Evolutionary conservation across 2,797 vertebrate genomes (phyloP).

Genomic region (Merluccius polli): DNA sequence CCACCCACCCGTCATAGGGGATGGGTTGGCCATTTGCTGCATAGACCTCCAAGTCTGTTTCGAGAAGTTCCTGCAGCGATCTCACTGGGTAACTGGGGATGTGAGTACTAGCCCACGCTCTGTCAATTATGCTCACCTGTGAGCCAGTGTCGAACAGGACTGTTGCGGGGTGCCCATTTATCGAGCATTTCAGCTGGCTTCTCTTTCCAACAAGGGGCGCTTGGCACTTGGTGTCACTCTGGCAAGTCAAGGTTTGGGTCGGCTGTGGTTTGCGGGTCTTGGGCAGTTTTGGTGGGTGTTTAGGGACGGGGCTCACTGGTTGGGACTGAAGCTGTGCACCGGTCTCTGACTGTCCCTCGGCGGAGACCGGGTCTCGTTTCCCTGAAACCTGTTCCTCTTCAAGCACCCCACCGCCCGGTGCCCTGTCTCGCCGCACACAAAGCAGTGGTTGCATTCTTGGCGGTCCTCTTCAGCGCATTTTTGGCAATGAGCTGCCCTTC

Average conservation of each 20-base stretch:
- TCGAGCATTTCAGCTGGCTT: background rate
- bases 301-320: too few relatives aligned
- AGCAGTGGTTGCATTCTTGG: background rate
- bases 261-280: too few relatives aligned
- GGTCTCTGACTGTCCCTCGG: too few relatives aligned
- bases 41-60: background rate
- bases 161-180: background rate
- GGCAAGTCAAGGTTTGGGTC: too few relatives aligned
- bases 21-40: background rate
- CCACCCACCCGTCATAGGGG: background rate
- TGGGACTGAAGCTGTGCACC: too few relatives aligned
- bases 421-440: too few relatives aligned
- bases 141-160: slow-evolving; percentile 10
- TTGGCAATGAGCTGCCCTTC: background rate
- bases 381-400: background rate
- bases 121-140: slow-evolving; percentile 12
- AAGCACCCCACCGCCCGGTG: background rate
- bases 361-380: background rate
- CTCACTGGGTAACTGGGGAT: background rate
- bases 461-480: slow-evolving; percentile 5
- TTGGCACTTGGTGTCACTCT: background rate
- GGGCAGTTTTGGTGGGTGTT: too few relatives aligned
- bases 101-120: slow-evolving; percentile 1
- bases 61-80: background rate
- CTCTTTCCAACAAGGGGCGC: background rate